Evolutionary conservation across 2,888 invertebrate species (phyloP), one percentile per base, ranked within the genome.

Genomic region (Rhamphomyia laevipes): DNA sequence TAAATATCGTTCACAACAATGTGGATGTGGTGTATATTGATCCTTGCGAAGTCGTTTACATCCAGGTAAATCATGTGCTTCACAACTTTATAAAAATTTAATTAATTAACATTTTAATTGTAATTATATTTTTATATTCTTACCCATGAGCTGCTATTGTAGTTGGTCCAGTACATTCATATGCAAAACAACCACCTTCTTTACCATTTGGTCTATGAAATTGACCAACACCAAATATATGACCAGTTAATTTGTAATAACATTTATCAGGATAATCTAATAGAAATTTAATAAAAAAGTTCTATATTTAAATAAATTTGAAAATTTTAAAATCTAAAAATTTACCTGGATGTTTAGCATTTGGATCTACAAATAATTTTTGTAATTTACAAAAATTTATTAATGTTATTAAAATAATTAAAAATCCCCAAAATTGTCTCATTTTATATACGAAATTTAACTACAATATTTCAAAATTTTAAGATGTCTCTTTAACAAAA

Each of bases 1-100:
- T 15, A 42, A 42, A 42, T 42, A 42, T 9, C 42, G 42, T 15
- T 42, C 42, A 27, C 42, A 42, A 15, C 42, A 42, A 42, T 42
- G 42, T 42, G 42, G 42, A 42, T 23, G 27, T 15, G 42, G 42
- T 9, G 42, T n/a, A 10, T n/a, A 15, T 27, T 15, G 10, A 42
- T 42, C 42, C 27, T n/a, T 42, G 15, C 16, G 15, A 18, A 41
- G 17, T 12, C 16, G 12, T 41, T 13, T 35, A n/a, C 35, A 35
- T 5, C n/a, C 35, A n/a, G 35, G 35, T 4, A 35, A 5, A n/a
- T 35, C 35, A 35, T 35, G n/a, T 35, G 35, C 4, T n/a, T 35
- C 35, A 35, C 35, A 35, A 5, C 35, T 38, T 15, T 12, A 15
- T 13, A 35, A 35, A 35, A 37, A 15, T 37, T 9, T 38, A 17